A percentile compares a stretch with the other conserved stretches of the same genome.
phyloP scores from a whole-genome alignment of 2,113 vertebrate genomes.

The Petromus typicus region DNA sequence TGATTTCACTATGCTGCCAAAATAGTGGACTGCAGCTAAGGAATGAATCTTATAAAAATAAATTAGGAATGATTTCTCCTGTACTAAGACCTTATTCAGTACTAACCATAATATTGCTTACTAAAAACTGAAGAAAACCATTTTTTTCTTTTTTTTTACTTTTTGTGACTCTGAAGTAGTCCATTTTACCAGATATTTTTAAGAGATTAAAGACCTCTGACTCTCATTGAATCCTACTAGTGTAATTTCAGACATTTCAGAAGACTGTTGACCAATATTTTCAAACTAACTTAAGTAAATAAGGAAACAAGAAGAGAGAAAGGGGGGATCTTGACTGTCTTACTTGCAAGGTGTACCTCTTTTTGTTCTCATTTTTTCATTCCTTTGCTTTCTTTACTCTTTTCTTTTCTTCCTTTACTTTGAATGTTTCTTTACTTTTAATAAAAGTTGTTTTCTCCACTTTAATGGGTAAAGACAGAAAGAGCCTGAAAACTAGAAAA shows the following conservation, averaged over 20 bases:
- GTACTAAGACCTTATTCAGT: background rate
- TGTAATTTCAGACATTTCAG: background rate
- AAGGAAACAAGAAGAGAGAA: background rate
- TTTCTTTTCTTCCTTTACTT: background rate
- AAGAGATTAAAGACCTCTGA: background rate
- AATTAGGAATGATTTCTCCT: background rate
- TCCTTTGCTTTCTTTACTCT: background rate
- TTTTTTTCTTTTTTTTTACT: background rate
- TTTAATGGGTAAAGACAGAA: background rate
- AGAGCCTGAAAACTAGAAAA: background rate
- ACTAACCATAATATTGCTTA: background rate
- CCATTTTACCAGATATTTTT: background rate
- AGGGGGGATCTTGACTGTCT: background rate
- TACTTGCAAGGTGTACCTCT: background rate
- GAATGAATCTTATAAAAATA: background rate
- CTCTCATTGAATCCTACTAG: background rate
- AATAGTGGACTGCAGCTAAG: background rate
- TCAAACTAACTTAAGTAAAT: background rate
- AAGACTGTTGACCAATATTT: background rate
- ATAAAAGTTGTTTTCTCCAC: background rate
- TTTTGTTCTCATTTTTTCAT: background rate
- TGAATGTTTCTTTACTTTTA: background rate
- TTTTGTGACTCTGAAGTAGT: background rate
- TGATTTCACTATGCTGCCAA: background rate
- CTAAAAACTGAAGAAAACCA: background rate